Percentiles rank a stretch among this genome's conserved stretches.
Conservation (phyloP, 2,797 vertebrate genomes). For the Numenius phaeopus region DNA sequence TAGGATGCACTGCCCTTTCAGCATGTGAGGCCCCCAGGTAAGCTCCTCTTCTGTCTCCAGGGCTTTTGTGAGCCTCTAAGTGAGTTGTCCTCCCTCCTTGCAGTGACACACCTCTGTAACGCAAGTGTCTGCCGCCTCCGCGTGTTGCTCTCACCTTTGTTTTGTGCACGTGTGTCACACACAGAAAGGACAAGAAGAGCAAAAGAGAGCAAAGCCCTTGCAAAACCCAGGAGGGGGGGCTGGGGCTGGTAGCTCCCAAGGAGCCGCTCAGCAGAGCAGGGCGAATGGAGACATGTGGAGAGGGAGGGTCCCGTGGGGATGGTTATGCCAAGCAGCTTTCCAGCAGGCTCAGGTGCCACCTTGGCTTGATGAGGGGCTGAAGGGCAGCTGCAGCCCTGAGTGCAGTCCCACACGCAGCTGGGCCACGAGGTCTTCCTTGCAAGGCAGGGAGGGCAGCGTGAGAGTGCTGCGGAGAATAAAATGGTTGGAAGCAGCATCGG, state of each 20-base stretch:
- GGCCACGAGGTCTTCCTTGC: accelerated
- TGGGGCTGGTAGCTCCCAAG: background rate
- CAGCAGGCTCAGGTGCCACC: background rate
- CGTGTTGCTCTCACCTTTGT: background rate
- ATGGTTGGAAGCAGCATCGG: accelerated
- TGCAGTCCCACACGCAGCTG: accelerated
- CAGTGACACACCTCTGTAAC: background rate
- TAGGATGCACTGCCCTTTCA: background rate
- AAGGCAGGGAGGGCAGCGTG: background rate
- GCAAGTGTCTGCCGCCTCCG: accelerated
- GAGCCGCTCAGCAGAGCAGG: background rate
- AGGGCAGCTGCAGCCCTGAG: background rate
- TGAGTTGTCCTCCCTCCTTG: background rate
- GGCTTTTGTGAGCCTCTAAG: background rate
- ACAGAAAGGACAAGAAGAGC: background rate
- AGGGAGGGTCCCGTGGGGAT: background rate
- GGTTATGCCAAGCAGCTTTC: background rate
- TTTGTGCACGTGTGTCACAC: background rate
- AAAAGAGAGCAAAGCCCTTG: background rate
- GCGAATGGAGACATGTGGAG: background rate
- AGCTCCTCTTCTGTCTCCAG: background rate
- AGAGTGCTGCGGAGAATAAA: accelerated
- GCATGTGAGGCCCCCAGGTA: accelerated
- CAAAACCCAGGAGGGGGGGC: background rate
- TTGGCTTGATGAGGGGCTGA: accelerated